Percentiles rank a stretch among this genome's conserved stretches.
These are phyloP conservation scores for Heliothis peltigera DNA, from an alignment of 2,888 invertebrate genomes.

Conservation along the genomic window DNA sequence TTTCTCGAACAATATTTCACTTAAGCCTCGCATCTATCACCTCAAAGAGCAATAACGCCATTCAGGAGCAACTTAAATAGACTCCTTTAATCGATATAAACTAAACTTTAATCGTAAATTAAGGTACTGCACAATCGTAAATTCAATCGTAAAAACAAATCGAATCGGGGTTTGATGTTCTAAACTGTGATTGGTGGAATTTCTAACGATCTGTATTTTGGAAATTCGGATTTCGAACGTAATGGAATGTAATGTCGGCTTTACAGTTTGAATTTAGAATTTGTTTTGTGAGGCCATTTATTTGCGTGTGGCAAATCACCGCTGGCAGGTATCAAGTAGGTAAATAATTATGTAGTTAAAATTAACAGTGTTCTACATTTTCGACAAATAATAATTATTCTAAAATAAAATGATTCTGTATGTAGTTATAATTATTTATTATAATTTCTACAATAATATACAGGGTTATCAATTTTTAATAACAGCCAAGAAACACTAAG, in stretches of 20 bases:
- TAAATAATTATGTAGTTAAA: no score
- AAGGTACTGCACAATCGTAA: conserved; percentile 72
- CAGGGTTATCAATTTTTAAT: no score
- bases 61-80: conserved; percentile 53
- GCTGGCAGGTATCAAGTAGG: no score
- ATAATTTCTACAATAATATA: no score
- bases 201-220: conserved; percentile 54
- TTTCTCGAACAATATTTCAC: conserved; percentile 16
- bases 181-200: conserved; percentile 67
- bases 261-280: conserved; percentile 43
- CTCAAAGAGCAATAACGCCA: conserved; percentile 50
- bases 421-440: no score
- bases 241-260: conserved; percentile 47
- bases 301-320: conserved; percentile 6
- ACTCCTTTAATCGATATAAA: conserved; percentile 73
- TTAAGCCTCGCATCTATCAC: conserved; percentile 15
- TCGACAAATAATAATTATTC: no score
- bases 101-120: conserved; percentile 77
- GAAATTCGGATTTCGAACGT: conserved; percentile 55
- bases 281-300: conserved; percentile 18
- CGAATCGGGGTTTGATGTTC: conserved; percentile 61
- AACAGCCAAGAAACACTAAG: no score
- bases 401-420: no score
- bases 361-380: no score
- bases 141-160: conserved; percentile 72